These are phyloP conservation scores for Puma concolor DNA, from an alignment of 2,113 vertebrate species.

Conservation along the genomic window DNA sequence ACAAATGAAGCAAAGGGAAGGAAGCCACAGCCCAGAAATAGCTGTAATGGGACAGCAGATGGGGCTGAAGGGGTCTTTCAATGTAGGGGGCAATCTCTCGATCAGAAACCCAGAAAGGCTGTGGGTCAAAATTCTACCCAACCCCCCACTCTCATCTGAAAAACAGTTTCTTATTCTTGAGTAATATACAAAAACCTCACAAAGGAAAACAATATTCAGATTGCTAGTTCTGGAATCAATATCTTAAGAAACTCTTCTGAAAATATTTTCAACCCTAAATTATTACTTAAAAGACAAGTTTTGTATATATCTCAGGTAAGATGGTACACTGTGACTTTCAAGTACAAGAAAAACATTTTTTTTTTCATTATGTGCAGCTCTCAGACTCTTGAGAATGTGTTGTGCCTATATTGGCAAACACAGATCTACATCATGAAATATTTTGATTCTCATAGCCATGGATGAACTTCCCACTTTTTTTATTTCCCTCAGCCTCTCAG, in stretches of 20 bases:
- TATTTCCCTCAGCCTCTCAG: neutral
- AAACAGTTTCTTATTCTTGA: neutral
- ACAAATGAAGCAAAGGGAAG: neutral
- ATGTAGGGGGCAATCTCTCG: neutral
- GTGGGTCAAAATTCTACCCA: neutral
- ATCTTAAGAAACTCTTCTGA: neutral
- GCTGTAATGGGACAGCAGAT: neutral
- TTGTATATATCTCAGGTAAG: neutral
- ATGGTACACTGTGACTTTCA: neutral
- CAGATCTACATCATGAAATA: neutral
- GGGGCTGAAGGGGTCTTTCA: neutral
- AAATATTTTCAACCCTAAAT: neutral
- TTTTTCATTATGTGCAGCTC: neutral
- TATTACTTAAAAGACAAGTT: neutral
- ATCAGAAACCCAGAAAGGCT: neutral
- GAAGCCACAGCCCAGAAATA: neutral
- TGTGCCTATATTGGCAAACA: neutral
- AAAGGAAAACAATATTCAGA: neutral
- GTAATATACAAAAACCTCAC: neutral
- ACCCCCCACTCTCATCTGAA: neutral
- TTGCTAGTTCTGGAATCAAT: neutral
- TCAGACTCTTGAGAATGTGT: neutral
- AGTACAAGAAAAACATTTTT: neutral
- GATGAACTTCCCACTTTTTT: neutral
- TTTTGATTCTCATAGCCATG: neutral